Percentiles rank a stretch among this genome's conserved stretches.
Conservation (phyloP, 2,113 vertebrate genomes). For the Seriola aureovittata region DNA sequence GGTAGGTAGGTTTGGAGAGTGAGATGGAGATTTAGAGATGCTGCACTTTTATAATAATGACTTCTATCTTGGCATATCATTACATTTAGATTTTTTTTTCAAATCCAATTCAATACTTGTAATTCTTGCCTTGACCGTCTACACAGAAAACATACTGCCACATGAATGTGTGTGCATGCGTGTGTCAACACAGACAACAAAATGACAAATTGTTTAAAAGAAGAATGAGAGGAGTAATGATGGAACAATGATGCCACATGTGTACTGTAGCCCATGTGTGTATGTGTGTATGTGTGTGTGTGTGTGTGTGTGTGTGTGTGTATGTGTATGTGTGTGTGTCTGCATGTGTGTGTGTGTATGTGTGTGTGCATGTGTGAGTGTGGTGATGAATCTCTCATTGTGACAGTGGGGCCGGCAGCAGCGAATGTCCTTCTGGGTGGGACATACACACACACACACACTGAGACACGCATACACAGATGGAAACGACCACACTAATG, state of each 20-base stretch:
- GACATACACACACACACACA: constrained; percentile 74
- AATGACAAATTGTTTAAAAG: constrained; percentile 72
- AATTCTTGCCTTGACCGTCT: background rate
- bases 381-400: constrained; percentile 82
- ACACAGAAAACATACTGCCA: constrained; percentile 26
- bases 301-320: constrained; percentile 29
- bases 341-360: constrained; percentile 21
- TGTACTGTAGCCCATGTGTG: constrained; percentile 59
- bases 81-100: background rate
- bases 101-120: background rate
- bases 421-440: constrained; percentile 83
- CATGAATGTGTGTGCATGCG: constrained; percentile 36
- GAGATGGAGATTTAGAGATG: background rate
- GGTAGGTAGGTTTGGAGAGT: background rate
- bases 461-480: constrained; percentile 73
- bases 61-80: constrained; percentile 5
- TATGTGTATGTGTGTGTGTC: constrained; percentile 26
- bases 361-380: constrained; percentile 13
- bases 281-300: constrained; percentile 24
- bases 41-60: background rate
- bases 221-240: constrained; percentile 78
- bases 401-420: constrained; percentile 85
- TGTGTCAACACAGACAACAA: constrained; percentile 68
- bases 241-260: constrained; percentile 79
- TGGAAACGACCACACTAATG: constrained; percentile 85